Conservation (phyloP, 1,140 invertebrate genomes). For the Linepithema humile region DNA sequence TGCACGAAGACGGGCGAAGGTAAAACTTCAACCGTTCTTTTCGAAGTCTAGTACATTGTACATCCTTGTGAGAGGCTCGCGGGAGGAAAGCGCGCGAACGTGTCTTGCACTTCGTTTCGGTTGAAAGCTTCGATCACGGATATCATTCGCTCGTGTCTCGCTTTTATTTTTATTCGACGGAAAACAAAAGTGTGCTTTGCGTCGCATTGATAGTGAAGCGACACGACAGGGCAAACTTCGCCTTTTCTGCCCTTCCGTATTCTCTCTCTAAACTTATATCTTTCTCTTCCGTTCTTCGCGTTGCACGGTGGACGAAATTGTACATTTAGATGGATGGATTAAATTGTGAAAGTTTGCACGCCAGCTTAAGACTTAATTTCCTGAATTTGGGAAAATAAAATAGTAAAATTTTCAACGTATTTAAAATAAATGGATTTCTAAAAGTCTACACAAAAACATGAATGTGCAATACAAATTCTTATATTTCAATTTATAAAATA, state of each 20-base stretch:
- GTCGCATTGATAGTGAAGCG: constrained; percentile 25
- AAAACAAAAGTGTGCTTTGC: constrained; percentile 28
- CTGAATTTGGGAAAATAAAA: constrained; percentile 19
- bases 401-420: not conserved
- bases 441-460: not conserved
- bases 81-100: not conserved
- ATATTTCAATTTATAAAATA: not conserved
- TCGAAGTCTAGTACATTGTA: constrained; percentile 26
- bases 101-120: constrained; percentile 50
- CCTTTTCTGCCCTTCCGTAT: not conserved
- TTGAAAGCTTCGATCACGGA: constrained; percentile 55
- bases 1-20: not conserved
- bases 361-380: constrained; percentile 16
- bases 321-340: constrained; percentile 28
- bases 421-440: not conserved
- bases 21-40: constrained; percentile 11
- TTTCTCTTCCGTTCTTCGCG: constrained; percentile 7
- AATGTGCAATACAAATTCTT: not conserved
- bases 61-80: not conserved
- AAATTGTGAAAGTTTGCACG: constrained; percentile 7
- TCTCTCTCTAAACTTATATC: too few relatives aligned
- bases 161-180: constrained; percentile 47
- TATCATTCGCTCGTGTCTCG: constrained; percentile 40
- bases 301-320: constrained; percentile 5
- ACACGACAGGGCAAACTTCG: constrained; percentile 18